A percentile compares a stretch with the other conserved stretches of the same genome.
These are phyloP conservation scores for Drosophila jambulina DNA, from an alignment of 1,140 invertebrate species.

Conservation along the genomic window DNA sequence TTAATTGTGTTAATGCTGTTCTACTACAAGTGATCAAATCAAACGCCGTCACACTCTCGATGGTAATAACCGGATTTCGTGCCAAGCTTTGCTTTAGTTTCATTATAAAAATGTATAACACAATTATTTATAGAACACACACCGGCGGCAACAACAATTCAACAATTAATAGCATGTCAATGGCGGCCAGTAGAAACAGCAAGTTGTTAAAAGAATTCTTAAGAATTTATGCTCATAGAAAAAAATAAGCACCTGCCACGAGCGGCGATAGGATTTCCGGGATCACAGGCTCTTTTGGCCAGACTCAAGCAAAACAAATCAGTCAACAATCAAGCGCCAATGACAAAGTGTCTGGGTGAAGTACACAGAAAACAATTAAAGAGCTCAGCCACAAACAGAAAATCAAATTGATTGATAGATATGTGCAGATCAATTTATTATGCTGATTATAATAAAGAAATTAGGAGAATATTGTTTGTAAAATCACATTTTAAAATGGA, in stretches of 20 bases:
- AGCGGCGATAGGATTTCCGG: constrained; percentile 67
- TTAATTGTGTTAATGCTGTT: constrained; percentile 35
- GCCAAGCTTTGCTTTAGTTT: constrained; percentile 53
- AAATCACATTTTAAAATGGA: neutral
- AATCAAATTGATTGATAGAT: neutral
- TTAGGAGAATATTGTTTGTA: neutral
- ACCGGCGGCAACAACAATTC: constrained; percentile 26
- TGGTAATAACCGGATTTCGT: constrained; percentile 66
- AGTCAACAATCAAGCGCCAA: constrained; percentile 60
- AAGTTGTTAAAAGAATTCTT: constrained; percentile 22
- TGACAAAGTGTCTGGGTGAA: constrained; percentile 39
- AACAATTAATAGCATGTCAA: constrained; percentile 38
- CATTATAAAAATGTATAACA: constrained; percentile 40
- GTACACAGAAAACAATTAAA: constrained; percentile 12
- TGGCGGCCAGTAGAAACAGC: constrained; percentile 20
- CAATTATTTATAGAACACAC: constrained; percentile 30
- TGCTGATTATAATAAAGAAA: neutral
- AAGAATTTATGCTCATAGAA: constrained; percentile 32
- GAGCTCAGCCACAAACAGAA: neutral
- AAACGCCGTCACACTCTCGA: constrained; percentile 41
- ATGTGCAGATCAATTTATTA: neutral
- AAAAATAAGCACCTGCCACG: constrained; percentile 55
- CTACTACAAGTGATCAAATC: constrained; percentile 44
- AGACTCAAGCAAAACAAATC: constrained; percentile 55
- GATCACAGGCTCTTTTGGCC: constrained; percentile 53